Percentiles rank a stretch among this genome's conserved stretches.
phyloP scores from a whole-genome alignment of 2,888 invertebrate genomes.

The Cephus pulcher region DNA sequence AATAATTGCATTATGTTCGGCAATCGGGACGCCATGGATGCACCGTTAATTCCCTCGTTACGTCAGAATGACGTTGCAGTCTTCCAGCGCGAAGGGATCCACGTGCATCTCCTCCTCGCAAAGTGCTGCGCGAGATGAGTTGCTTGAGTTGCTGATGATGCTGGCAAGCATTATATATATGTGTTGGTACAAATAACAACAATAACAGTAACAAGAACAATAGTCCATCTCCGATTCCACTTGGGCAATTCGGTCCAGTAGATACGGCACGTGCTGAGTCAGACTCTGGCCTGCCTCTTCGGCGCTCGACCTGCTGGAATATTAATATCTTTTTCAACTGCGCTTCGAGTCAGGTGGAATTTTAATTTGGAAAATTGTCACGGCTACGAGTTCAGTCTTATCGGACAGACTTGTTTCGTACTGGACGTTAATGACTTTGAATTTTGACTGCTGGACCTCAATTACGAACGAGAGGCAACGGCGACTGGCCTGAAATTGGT shows the following conservation, averaged over 20 bases:
- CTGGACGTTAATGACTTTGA: not conserved
- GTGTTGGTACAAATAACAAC: not conserved
- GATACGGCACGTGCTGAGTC: not conserved
- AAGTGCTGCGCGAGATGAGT: not conserved
- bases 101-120: not conserved
- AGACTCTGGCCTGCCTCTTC: not conserved
- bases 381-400: not conserved
- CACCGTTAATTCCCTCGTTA: not conserved
- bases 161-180: not conserved
- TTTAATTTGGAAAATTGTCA: not conserved
- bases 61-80: not conserved
- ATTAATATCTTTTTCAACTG: not conserved
- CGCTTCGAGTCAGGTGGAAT: not conserved
- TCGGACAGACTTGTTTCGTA: not conserved
- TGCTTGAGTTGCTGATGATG: not conserved
- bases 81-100: too few relatives aligned
- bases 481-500: not conserved
- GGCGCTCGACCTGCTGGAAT: not conserved
- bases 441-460: not conserved
- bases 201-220: not conserved
- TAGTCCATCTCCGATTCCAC: not conserved
- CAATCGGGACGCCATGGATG: not conserved
- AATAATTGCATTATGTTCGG: slow-evolving; percentile 40
- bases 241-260: not conserved
- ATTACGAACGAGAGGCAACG: not conserved